Percentiles rank a stretch among this genome's conserved stretches.
These are phyloP conservation scores for Thumatha senex DNA, from an alignment of 2,888 invertebrate species.

Conservation along the genomic window DNA sequence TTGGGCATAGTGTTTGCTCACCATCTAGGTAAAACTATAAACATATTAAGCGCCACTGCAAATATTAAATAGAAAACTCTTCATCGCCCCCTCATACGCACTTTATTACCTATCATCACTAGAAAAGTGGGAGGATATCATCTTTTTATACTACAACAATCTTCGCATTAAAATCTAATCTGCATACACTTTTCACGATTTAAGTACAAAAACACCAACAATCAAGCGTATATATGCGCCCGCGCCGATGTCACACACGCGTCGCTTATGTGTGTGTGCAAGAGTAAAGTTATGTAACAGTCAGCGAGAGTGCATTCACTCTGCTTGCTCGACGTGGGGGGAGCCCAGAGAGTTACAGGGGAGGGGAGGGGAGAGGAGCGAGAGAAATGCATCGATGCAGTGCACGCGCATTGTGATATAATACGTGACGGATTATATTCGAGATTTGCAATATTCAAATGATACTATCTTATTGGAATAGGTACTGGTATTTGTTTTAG, in stretches of 20 bases:
- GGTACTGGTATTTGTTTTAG: constrained; percentile 31
- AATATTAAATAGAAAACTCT: neutral
- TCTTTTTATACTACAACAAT: constrained; percentile 22
- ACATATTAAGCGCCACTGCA: too few species aligned
- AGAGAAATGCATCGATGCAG: constrained; percentile 67
- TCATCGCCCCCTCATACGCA: neutral
- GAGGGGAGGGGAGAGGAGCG: constrained; percentile 24
- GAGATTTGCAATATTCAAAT: constrained; percentile 39
- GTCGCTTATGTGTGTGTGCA: constrained; percentile 40
- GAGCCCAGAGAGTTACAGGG: constrained; percentile 15
- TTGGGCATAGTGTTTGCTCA: too few species aligned
- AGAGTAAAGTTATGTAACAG: constrained; percentile 66
- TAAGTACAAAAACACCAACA: constrained; percentile 37
- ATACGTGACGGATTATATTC: constrained; percentile 40
- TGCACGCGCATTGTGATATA: constrained; percentile 49
- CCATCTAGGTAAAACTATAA: too few species aligned
- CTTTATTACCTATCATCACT: constrained; percentile 11
- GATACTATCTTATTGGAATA: constrained; percentile 33
- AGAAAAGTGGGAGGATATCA: constrained; percentile 14
- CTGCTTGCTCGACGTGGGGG: constrained; percentile 32
- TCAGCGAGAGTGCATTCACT: constrained; percentile 79
- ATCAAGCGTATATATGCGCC: constrained; percentile 44
- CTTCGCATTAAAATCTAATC: constrained; percentile 41
- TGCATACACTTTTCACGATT: constrained; percentile 47
- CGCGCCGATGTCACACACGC: constrained; percentile 5